These are phyloP conservation scores for Taenaris catops DNA, from an alignment of 2,888 invertebrate genomes.

Conservation along the genomic window DNA sequence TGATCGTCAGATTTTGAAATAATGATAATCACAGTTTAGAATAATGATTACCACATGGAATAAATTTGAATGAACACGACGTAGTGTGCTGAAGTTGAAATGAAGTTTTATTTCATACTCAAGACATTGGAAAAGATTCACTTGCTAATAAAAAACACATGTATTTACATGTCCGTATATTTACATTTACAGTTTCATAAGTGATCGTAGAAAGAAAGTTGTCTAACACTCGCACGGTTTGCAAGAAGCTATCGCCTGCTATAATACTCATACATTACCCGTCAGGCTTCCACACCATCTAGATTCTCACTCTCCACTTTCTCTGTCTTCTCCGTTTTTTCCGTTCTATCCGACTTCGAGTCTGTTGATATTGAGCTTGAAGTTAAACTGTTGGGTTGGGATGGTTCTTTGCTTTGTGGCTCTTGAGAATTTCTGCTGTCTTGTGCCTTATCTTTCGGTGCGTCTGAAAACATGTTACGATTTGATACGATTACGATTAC, in stretches of 20 bases:
- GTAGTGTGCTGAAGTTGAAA: too few species aligned
- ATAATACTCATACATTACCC: conserved; percentile 47
- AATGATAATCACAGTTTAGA: too few species aligned
- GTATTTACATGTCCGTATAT: too few species aligned
- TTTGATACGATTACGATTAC: too few species aligned
- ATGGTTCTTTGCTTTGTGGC: conserved; percentile 58
- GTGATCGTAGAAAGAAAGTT: too few species aligned
- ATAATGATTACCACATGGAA: too few species aligned
- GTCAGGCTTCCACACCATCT: conserved; percentile 59
- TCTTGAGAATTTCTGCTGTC: conserved; percentile 58
- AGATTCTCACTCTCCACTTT: conserved; percentile 32
- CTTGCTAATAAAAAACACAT: too few species aligned
- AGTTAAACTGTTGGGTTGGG: conserved; percentile 64
- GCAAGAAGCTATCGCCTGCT: conserved; percentile 28
- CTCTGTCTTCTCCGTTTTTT: conserved; percentile 33
- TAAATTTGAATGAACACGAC: too few species aligned
- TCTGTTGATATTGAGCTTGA: conserved; percentile 67
- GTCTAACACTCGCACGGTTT: conserved; percentile 10
- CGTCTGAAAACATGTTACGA: conserved; percentile 18
- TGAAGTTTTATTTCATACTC: too few species aligned
- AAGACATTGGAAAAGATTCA: too few species aligned
- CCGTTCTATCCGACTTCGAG: conserved; percentile 46
- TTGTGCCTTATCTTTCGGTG: conserved; percentile 53
- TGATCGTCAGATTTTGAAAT: too few species aligned
- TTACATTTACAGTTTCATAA: too few species aligned